Base-by-base conservation (phyloP, 2,797 vertebrate species). In the Takifugu ocellatus region DNA sequence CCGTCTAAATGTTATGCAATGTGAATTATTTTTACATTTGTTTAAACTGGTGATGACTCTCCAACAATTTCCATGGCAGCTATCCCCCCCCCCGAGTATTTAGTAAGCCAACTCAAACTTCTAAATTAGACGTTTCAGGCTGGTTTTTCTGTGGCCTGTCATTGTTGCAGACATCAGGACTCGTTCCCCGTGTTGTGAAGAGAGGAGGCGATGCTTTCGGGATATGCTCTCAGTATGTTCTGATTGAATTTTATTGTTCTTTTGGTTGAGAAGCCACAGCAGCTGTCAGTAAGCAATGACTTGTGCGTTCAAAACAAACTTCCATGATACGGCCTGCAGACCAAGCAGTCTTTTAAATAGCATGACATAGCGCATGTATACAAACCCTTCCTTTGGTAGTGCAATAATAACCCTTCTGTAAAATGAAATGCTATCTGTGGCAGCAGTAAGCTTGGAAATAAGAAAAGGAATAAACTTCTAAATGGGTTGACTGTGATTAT, bases 111-210 rank as follows among this genome's bases (percentile, higher is more conserved):
- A 84, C 70, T 76, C 62, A 65, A 59, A 46, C 72, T 85, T 74
- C 78, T 75, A 84, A 89, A 90, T 85, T 85, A 86, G 79, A 84
- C 17, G 70, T 73, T 70, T 80, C 54, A 52, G 67, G 50, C 69
- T 86, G 88, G 84, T 88, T 89, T 88, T 88, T 84, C 79, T 83
- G 66, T n/a, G 74, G 79, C 83, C 84, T 89, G 85, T 87, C 83
- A 89, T 81, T 76, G 76, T 81, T 70, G 70, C 80, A 81, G 70
- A 81, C 36, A 39, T 71, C 72, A 72, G 66, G 66, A 64, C 64
- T 54, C n/a, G 53, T 49, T 58, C 39, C 62, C 54, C 17, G 43
- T 48, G 51, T 51, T 56, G 54, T 60, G 56, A 55, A 2, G 29
- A 36, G 68, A 63, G 68, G 57, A 80, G 56, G n/a, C 15, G 43